Base-by-base conservation (phyloP, 2,113 vertebrate genomes). In the Chascanopsetta lugubris region DNA sequence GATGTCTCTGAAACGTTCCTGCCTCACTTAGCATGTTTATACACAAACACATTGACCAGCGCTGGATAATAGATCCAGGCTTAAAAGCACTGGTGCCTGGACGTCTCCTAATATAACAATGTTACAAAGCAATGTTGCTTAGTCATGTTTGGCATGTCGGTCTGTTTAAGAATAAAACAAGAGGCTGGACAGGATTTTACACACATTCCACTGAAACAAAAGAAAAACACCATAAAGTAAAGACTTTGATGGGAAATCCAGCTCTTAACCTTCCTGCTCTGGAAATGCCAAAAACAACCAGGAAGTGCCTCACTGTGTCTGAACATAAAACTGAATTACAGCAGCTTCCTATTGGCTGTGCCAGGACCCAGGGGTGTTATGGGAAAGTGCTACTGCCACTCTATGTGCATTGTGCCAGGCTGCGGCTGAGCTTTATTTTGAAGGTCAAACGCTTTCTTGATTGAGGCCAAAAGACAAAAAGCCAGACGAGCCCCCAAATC, bases 61-160 rank as follows among this genome's bases (percentile, higher is more conserved):
- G 43, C 40, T 71, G 69, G 59, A 85, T 77, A 73, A 66, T 72
- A 68, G 40, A 71, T 76, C 22, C 42, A 58, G 38, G 22, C 61
- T 72, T 90, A 68, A 89, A 82, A 89, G 84, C 82, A 67, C 36
- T 78, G 88, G 83, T 84, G 88, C 86, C 86, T 22, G 22, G 47
- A 50, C 26, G 80, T 85, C 86, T 86, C 77, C 64, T 29, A 32
- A 63, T 65, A 69, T 50, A 77, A 82, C 34, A 70, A 70, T 54
- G 50, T 65, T 69, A 65, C 70, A 82, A 30, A 70, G 59, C 56
- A 53, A 78, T 80, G 59, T 26, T 74, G 65, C 71, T 72, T 62
- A 65, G 73, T 80, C 79, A 87, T 84, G 69, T 64, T 50, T 63
- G 57, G 67, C 68, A 69, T 69, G 4, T 30, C 29, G 8, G 55